Evolutionary conservation across 1,140 invertebrate genomes (phyloP).

Genomic region (Dreissena rostriformis): DNA sequence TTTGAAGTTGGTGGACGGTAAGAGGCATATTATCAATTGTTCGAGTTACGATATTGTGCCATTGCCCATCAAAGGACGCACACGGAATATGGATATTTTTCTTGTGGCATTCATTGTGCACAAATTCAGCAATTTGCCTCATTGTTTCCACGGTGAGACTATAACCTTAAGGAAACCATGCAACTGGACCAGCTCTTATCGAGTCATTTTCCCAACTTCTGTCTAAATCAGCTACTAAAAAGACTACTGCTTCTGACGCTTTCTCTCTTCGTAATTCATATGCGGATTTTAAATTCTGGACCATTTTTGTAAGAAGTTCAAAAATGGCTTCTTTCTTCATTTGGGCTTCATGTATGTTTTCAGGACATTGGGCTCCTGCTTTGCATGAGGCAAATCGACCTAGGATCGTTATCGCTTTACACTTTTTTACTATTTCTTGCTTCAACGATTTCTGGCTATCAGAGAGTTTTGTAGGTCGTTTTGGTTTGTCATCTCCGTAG

Average conservation of each 20-base stretch:
- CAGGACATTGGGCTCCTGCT: background rate
- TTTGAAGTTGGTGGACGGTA: background rate
- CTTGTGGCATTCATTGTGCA: background rate
- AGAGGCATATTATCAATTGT: background rate
- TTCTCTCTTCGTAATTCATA: constrained; percentile 9
- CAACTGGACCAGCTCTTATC: background rate
- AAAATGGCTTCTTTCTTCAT: background rate
- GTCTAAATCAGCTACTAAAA: constrained; percentile 1
- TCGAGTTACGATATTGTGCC: background rate
- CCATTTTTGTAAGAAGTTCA: background rate
- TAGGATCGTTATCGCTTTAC: background rate
- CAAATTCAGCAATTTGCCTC: background rate
- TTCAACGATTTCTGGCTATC: background rate
- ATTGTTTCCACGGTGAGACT: constrained; percentile 8
- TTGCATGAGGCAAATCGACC: background rate
- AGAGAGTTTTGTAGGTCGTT: constrained; percentile 11
- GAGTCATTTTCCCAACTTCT: background rate
- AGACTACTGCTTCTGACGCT: background rate
- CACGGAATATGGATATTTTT: background rate
- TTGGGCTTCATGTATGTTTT: background rate
- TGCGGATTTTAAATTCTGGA: background rate
- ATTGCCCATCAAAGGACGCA: background rate
- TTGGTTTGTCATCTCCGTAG: background rate
- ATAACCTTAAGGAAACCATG: constrained; percentile 14
- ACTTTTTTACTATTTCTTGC: background rate